Base-by-base conservation (phyloP, 2,797 vertebrate genomes). In the Champsocephalus gunnari region DNA sequence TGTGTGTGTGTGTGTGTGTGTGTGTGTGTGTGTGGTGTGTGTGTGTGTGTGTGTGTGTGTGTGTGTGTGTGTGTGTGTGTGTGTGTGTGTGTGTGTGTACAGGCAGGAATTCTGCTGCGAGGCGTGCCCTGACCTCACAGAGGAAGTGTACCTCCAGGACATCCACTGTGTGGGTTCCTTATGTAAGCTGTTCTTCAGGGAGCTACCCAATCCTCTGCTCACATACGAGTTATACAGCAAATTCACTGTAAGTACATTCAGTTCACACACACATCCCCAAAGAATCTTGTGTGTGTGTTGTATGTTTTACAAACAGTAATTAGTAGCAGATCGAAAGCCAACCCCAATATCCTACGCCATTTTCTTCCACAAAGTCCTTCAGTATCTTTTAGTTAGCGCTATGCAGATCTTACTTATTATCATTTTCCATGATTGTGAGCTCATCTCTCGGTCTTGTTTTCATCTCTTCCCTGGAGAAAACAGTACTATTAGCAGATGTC, bases 131-230 rank as follows among this genome's bases (percentile, higher is more conserved):
- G 97, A 99, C 92, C 95, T 99, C 90, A 99, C 97, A 51, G 97
- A 96, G 89, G 98, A 99, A 95, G 96, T 99, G 90, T 99, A 99
- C 93, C 97, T 99, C 80, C 98, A 99, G 95, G 98, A 99, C 92
- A 99, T 99, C 93, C 98, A 99, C 96, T 98, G 98, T 17, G 98
- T 99, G 92, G 97, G 98, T 71, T 99, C 98, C 3, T 95, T 99
- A 85, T 99, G 98, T 93, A 99, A 99, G 91, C 95, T 99, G 65
- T 99, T 99, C 93, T 99, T 99, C 94, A 95, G 98, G 88, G 98
- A 99, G 82, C 95, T 99, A 24, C 98, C 98, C 86, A 98, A 97
- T 90, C 98, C 98, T 38, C 96, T 99, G 85, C 97, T 99, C 92
- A 99, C 98, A 32, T 98, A 97, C 77, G 96, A 99, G 84, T 91